Base-by-base conservation (phyloP, 1,140 invertebrate species). In the Lucilia sericata region DNA sequence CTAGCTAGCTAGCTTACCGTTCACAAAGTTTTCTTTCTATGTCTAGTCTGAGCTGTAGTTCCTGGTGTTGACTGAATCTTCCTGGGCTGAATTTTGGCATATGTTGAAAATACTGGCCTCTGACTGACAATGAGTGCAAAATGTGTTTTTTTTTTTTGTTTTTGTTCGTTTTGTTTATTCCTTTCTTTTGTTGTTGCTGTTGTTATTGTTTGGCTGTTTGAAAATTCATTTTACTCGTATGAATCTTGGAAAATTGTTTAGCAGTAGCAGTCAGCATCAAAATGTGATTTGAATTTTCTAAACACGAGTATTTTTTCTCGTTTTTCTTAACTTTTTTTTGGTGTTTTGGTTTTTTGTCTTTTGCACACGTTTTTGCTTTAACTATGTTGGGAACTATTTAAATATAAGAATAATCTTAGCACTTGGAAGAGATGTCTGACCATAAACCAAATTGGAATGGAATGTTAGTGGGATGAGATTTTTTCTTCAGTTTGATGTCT, bases 271-370 rank as follows among this genome's bases (percentile, higher is more conserved):
- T 70, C 65, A 70, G 65, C 75, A 78, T 78, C 42, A 36, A 78
- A 78, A 78, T 49, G 76, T 51, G 76, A 80, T 80, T 80, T 80
- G 76, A 80, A 80, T 80, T 80, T 80, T 80, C 76, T 49, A 80
- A 80, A 80, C 76, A 80, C 76, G 76, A 80, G 76, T 80, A 80
- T 80, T 80, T 80, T 80, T 70, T 70, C 10, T 30, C 3, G 1
- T 30, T 30, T 30, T 30, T 30, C 3, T 30, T 30, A 30, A 30
- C 3, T 30, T 30, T 30, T 30, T 30, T 30, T 30, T 3, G 1
- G n/a, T n/a, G 13, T n/a, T 60, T 60, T 60, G 14, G 14, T n/a
- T 60, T 17, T 60, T 60, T 60, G 55, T 70, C 65, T n/a, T 10
- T 70, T 70, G 65, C 65, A 70, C 65, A 70, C 65, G 65, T 70